Base-by-base conservation (phyloP, 2,113 vertebrate species). In the Regulus satrapa region DNA sequence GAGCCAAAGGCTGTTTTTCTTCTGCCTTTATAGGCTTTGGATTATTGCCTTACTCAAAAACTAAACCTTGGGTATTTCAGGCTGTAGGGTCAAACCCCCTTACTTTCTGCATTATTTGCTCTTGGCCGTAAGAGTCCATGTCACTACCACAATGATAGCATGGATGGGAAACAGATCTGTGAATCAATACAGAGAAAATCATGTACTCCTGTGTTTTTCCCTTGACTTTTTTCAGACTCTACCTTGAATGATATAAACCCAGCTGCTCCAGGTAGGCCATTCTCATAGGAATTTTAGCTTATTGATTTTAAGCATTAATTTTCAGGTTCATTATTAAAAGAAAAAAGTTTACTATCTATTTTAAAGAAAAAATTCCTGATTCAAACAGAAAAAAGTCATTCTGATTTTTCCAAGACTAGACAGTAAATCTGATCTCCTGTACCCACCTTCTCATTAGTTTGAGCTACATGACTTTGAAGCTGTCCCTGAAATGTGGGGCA, bases 21-120 rank as follows among this genome's bases (percentile, higher is more conserved):
- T 92, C 36, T 87, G 79, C 28, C n/a, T 86, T 84, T 63, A 52
- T 5, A 77, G 55, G 26, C 36, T 94, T 95, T 91, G 76, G 76
- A 94, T 75, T 67, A 77, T 62, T 0, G 6, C 71, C 59, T 85
- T 63, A 51, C 24, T 89, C 66, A 82, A 94, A 82, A 92, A 82
- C 66, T 87, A 68, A 94, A 88, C n/a, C 43, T 91, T 92, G 72
- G 95, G 68, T 59, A 71, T 68, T 95, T 89, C n/a, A 66, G 71
- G 38, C 45, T 66, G 62, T 49, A 56, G 34, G 12, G 46, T 84
- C 43, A 93, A 92, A 61, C 4, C 4, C 32, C 23, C 4, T 85
- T 58, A 41, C n/a, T 90, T 77, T 83, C 82, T 86, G 34, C 41
- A 43, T 88, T 88, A 71, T 58, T 88, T 13, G 5, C 58, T 88